These are phyloP conservation scores for Aepyceros melampus DNA, from an alignment of 2,113 vertebrate species.

Conservation along the genomic window DNA sequence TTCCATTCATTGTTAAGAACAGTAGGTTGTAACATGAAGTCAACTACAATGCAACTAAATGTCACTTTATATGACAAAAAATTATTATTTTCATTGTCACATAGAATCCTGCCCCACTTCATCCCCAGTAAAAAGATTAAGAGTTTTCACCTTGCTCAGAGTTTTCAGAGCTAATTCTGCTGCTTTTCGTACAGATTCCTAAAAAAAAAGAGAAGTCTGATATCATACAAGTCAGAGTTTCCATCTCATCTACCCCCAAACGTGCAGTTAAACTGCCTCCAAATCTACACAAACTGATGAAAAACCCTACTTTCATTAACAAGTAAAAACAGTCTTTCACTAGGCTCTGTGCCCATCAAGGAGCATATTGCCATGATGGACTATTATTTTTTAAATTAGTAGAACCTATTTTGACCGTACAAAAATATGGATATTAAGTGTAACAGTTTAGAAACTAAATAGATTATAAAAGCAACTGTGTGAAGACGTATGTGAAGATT, in stretches of 20 bases:
- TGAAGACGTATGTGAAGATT: conserved; percentile 9
- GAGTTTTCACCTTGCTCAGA: conserved; percentile 91
- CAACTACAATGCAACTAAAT: not conserved
- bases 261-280: not conserved
- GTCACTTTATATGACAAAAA: not conserved
- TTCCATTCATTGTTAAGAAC: not conserved
- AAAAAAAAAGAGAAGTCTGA: conserved; percentile 58
- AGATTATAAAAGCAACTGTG: not conserved
- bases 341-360: not conserved
- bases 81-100: not conserved
- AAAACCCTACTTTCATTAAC: not conserved
- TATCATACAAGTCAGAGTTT: not conserved
- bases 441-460: conserved; percentile 12
- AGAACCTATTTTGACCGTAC: not conserved
- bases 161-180: conserved; percentile 96
- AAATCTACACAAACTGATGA: not conserved
- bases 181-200: conserved; percentile 98
- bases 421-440: not conserved
- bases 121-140: not conserved
- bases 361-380: not conserved
- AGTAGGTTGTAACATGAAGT: not conserved
- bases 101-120: not conserved
- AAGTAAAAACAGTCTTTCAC: not conserved
- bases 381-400: not conserved
- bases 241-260: not conserved